Percentiles rank a stretch among this genome's conserved stretches.
phyloP scores from a whole-genome alignment of 2,888 invertebrate genomes.

The Drosophila aldrichi region DNA sequence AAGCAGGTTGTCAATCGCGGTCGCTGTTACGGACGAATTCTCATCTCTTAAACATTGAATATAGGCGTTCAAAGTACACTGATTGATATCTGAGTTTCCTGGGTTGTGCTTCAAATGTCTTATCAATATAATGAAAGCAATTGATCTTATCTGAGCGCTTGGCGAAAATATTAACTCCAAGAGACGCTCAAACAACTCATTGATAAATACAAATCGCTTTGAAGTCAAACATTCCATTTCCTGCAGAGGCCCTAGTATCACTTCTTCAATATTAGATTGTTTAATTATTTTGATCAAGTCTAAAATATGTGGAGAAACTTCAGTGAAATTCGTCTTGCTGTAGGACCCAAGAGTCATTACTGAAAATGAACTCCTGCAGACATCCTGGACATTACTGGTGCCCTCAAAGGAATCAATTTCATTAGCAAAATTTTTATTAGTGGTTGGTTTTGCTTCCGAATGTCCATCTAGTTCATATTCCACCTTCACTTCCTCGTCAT shows the following conservation, averaged over 20 bases:
- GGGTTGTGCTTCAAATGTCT: conserved; percentile 90
- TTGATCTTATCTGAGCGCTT: conserved; percentile 88
- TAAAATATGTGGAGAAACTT: conserved; percentile 83
- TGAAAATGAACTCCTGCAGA: conserved; percentile 77
- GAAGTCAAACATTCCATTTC: conserved; percentile 91
- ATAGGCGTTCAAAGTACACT: conserved; percentile 90
- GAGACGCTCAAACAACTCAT: conserved; percentile 88
- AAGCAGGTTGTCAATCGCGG: conserved; percentile 92
- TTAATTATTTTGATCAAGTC: conserved; percentile 83
- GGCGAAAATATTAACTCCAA: conserved; percentile 88
- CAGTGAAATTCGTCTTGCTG: conserved; percentile 76
- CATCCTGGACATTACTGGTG: conserved; percentile 82
- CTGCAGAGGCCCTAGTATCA: conserved; percentile 88
- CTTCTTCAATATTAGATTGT: conserved; percentile 85
- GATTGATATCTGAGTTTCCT: conserved; percentile 86
- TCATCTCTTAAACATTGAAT: conserved; percentile 92
- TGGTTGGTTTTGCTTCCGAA: conserved; percentile 65
- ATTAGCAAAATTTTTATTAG: conserved; percentile 82
- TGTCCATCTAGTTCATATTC: conserved; percentile 86
- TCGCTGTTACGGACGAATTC: conserved; percentile 91
- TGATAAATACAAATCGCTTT: conserved; percentile 89
- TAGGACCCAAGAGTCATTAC: conserved; percentile 79
- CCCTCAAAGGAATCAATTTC: conserved; percentile 75
- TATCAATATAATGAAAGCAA: conserved; percentile 91
- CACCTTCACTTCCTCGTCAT: conserved; percentile 86